A percentile compares a stretch with the other conserved stretches of the same genome.
Conservation (phyloP, 2,888 invertebrate species). For the Mycalesis mineus region DNA sequence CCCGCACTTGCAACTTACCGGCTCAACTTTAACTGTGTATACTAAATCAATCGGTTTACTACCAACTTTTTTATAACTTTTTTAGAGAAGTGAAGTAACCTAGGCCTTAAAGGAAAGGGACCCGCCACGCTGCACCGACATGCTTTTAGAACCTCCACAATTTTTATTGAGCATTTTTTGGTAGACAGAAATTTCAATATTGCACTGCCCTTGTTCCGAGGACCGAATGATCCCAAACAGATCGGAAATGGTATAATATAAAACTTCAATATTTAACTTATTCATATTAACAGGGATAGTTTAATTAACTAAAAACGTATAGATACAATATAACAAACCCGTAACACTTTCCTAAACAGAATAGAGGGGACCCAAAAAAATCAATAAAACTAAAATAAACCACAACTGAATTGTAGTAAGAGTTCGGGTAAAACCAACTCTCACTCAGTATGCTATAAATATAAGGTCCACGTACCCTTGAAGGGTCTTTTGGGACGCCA, state of each 20-base stretch:
- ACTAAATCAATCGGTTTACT: neutral
- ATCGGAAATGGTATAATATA: too few species aligned
- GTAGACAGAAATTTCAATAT: too few species aligned
- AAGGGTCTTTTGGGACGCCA: constrained; percentile 34
- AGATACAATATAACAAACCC: neutral
- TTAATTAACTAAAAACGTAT: too few species aligned
- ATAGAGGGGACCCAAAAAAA: neutral
- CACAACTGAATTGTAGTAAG: neutral
- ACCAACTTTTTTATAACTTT: neutral
- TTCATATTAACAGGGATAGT: too few species aligned
- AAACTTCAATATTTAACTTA: too few species aligned
- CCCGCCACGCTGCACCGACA: too few species aligned
- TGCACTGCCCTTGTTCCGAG: too few species aligned
- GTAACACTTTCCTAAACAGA: neutral
- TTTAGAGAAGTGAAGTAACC: too few species aligned
- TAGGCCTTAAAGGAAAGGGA: too few species aligned
- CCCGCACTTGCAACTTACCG: constrained; percentile 5
- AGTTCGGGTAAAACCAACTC: constrained; percentile 23
- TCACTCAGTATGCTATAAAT: constrained; percentile 44
- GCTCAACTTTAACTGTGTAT: neutral
- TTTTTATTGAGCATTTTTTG: too few species aligned
- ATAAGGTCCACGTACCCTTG: constrained; percentile 35
- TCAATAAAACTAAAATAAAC: constrained; percentile 2
- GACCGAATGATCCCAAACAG: too few species aligned
- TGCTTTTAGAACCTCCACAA: too few species aligned